A percentile compares a stretch with the other conserved stretches of the same genome.
Evolutionary conservation across 2,113 vertebrate species (phyloP).

Genomic region (Scalopus aquaticus): DNA sequence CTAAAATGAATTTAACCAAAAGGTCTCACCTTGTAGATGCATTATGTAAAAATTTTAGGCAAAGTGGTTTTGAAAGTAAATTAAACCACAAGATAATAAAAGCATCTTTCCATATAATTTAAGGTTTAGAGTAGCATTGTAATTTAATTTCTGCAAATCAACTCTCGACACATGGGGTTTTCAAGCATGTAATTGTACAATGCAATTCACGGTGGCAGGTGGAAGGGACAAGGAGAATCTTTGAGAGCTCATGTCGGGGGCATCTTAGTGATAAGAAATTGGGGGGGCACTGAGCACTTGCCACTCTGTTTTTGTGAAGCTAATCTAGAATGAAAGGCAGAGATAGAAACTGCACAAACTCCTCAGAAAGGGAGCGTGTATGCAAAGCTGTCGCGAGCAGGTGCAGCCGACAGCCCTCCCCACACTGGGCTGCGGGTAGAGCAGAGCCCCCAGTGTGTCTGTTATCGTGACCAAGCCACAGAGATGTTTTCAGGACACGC

Average conservation of each 20-base stretch:
- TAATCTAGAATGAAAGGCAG: neutral
- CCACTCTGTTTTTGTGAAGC: neutral
- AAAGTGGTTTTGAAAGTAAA: slow-evolving; percentile 28
- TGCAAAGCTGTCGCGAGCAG: neutral
- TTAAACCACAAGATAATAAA: slow-evolving; percentile 9
- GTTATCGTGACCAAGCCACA: neutral
- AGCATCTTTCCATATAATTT: neutral
- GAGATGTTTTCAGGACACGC: neutral
- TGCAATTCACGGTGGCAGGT: neutral
- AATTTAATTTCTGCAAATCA: slow-evolving; percentile 42
- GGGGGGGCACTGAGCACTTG: neutral
- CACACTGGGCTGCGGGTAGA: no score
- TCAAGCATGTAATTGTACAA: neutral
- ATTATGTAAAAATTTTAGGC: neutral
- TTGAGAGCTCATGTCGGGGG: neutral
- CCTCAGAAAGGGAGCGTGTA: neutral
- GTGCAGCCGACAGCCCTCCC: neutral
- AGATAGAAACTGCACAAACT: neutral
- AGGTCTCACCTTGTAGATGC: neutral
- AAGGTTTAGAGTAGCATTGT: slow-evolving; percentile 25
- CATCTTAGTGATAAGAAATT: neutral
- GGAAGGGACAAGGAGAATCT: neutral
- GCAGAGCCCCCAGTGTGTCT: fast-evolving
- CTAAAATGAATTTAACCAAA: slow-evolving; percentile 28
- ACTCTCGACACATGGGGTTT: neutral